Evolutionary conservation across 1,140 invertebrate genomes (phyloP), one percentile per base, ranked within the genome.

Genomic region (Lepidurus couesii): DNA sequence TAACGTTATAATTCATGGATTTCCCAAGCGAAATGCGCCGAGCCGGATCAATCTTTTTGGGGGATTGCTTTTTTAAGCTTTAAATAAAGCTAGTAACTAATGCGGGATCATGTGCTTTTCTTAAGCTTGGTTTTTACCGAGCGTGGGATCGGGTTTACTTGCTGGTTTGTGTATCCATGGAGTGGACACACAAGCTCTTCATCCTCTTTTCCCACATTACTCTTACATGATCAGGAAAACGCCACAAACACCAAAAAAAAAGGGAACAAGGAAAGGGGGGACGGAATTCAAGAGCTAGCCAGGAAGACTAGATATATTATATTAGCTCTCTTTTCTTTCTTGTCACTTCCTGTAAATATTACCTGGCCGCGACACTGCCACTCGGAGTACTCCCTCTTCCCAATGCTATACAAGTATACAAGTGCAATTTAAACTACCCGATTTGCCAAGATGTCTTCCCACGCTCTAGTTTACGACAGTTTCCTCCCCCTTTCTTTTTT

Each of bases 121-220:
- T 65, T 65, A 65, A 21, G 53, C 53, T 65, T 21, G 21, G 53
- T 65, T 65, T 65, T 65, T 65, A 65, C 21, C 53, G 13, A 65
- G 53, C 53, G 53, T 65, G 53, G 53, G 53, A 65, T 65, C 53
- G 6, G 53, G 53, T 65, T 65, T 65, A 65, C 53, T 65, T 13
- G 3, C 21, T 13, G 53, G 16, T 65, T 65, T n/a, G 53, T 65
- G 53, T 65, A 65, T 65, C 53, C 53, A 21, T 65, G 21, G 53
- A 65, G 53, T 65, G 53, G 53, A 65, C 53, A 65, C 53, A 21
- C 10, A 65, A 21, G 53, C 53, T 65, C 53, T 65, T 65, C 53
- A 9, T 65, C 53, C 53, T 4, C 13, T 65, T 65, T 65, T 65
- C 53, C 53, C 53, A 65, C 53, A 65, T 65, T 65, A 65, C 13